Percentiles rank a stretch among this genome's conserved stretches.
phyloP scores from a whole-genome alignment of 2,113 vertebrate genomes.

The Pipra filicauda region DNA sequence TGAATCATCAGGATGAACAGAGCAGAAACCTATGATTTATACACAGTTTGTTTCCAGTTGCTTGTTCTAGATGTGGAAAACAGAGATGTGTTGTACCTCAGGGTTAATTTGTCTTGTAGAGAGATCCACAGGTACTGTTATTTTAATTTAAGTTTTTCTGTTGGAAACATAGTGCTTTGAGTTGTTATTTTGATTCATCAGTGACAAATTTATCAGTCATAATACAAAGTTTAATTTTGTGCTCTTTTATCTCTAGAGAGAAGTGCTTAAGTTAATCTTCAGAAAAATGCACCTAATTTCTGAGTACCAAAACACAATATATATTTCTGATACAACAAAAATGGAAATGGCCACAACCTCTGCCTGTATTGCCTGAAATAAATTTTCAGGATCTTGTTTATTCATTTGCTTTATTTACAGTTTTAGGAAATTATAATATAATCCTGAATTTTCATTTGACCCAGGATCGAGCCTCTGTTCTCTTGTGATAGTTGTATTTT shows the following conservation, averaged over 20 bases:
- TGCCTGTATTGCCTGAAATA: background rate
- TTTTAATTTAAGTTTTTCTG: slow-evolving; percentile 26
- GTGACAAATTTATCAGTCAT: background rate
- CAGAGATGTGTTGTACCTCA: slow-evolving; percentile 54
- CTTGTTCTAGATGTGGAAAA: slow-evolving; percentile 63
- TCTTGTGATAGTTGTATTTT: background rate
- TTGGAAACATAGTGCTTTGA: background rate
- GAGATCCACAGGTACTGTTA: background rate
- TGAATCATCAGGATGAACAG: background rate
- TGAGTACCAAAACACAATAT: background rate
- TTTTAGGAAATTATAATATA: background rate
- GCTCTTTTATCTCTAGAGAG: background rate
- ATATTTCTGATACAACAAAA: background rate
- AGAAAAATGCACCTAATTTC: background rate
- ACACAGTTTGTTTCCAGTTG: slow-evolving; percentile 15
- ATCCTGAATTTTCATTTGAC: background rate
- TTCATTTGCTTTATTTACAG: background rate
- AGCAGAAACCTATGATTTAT: slow-evolving; percentile 14
- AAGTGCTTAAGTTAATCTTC: background rate
- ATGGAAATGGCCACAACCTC: background rate
- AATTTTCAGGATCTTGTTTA: background rate
- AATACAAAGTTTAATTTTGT: background rate
- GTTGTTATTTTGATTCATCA: background rate
- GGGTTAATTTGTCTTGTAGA: background rate
- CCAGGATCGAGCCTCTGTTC: background rate